Percentiles rank a stretch among this genome's conserved stretches.
Conservation (phyloP, 2,797 vertebrate genomes). For the Macropus fuliginosus region DNA sequence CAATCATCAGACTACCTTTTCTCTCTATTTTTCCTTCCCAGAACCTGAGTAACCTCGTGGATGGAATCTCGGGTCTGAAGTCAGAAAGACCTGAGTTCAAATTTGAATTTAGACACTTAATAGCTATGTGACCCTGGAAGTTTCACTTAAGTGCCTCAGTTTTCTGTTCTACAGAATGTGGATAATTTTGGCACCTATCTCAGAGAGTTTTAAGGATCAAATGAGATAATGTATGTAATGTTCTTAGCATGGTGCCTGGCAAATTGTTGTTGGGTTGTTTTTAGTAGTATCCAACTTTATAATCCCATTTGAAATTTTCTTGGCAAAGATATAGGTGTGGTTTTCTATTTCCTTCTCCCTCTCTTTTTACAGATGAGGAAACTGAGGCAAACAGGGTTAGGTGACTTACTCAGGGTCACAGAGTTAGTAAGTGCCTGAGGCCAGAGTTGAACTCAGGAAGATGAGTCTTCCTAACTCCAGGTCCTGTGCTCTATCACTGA, state of each 20-base stretch:
- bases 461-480: too few species aligned
- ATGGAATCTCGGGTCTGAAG: background rate
- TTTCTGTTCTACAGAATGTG: background rate
- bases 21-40: background rate
- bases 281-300: background rate
- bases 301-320: background rate
- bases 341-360: background rate
- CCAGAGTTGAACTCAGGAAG: too few species aligned
- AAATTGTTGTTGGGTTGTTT: background rate
- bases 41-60: background rate
- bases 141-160: background rate
- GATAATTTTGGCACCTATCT: background rate
- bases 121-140: background rate
- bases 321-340: background rate
- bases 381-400: background rate
- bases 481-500: too few species aligned
- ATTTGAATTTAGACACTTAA: background rate
- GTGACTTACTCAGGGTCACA: too few species aligned
- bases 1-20: background rate
- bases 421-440: too few species aligned
- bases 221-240: background rate
- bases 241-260: background rate
- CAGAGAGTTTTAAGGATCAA: background rate
- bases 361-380: background rate
- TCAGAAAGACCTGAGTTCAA: background rate